phyloP scores from a whole-genome alignment of 2,113 vertebrate species.

The Ia io region DNA sequence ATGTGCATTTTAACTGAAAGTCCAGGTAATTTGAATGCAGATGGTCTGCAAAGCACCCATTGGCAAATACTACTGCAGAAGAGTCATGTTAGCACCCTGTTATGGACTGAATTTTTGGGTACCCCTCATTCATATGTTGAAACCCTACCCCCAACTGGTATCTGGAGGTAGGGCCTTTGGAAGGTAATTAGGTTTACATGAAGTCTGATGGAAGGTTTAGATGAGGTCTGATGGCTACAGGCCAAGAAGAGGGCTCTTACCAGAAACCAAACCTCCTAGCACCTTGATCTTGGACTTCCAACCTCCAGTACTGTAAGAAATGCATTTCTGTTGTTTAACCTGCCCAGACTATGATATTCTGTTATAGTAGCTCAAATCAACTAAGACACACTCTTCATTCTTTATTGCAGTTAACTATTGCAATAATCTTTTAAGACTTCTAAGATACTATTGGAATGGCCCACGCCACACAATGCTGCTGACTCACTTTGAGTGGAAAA shows the following conservation, averaged over 20 bases:
- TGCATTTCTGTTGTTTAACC: neutral
- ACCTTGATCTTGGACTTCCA: neutral
- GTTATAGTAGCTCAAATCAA: neutral
- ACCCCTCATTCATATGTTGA: neutral
- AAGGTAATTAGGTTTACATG: neutral
- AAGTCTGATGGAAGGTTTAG: neutral
- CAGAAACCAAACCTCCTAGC: neutral
- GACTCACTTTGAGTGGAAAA: constrained; percentile 30
- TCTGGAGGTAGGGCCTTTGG: neutral
- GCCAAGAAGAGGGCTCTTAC: neutral
- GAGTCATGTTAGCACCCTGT: neutral
- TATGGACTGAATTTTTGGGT: neutral
- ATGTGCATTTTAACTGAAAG: constrained; percentile 6
- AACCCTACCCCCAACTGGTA: neutral
- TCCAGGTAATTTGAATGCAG: neutral
- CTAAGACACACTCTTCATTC: neutral
- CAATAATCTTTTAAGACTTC: neutral
- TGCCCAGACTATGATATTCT: neutral
- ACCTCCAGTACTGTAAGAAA: neutral
- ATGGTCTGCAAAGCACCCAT: neutral
- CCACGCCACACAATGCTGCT: neutral
- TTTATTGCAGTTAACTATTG: neutral
- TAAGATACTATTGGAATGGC: neutral
- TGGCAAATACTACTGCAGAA: neutral
- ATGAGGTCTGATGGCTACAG: neutral